Base-by-base conservation (phyloP, 2,113 vertebrate genomes). In the Myotis brandtii region DNA sequence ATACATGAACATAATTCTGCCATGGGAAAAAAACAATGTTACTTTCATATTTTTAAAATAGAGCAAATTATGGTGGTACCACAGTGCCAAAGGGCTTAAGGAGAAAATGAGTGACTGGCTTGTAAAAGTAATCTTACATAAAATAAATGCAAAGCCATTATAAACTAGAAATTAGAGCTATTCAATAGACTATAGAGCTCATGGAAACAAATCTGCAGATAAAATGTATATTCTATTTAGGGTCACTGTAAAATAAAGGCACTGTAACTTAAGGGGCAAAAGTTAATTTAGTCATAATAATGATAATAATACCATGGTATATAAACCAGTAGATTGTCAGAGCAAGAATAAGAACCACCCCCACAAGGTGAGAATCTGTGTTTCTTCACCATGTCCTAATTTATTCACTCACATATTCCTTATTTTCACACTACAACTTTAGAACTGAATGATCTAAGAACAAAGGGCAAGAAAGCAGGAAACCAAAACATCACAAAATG, bases 1-100 rank as follows among this genome's bases (percentile, higher is more conserved):
- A 94, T 34, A 27, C 6, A 82, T 73, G 62, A 82, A 86, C 69
- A 86, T 64, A 93, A 89, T 83, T 76, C 67, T 89, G 46, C 80
- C 62, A 54, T 30, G 5, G 54, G 20, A 50, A 6, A 64, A 62
- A 95, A 88, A 81, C 0, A 48, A 37, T 62, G 46, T 18, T 93
- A 73, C 18, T 94, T 91, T 92, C 46, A 43, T 77, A 89, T 87
- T 83, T 90, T 80, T 20, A 52, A 79, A 84, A 85, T 16, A 52
- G 18, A 80, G 30, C 32, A 93, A 92, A 69, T 52, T 54, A 81
- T 14, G 3, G 17, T 37, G 17, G 30, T 14, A 48, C 32, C 34
- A 89, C 20, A 37, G 12, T 87, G 50, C 32, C 59, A 50, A 66
- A 59, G 3, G 30, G 25, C 70, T 85, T 37, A 89, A 84, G 52